Base-by-base conservation (phyloP, 2,888 invertebrate species). In the Ennomos fuscantarius region DNA sequence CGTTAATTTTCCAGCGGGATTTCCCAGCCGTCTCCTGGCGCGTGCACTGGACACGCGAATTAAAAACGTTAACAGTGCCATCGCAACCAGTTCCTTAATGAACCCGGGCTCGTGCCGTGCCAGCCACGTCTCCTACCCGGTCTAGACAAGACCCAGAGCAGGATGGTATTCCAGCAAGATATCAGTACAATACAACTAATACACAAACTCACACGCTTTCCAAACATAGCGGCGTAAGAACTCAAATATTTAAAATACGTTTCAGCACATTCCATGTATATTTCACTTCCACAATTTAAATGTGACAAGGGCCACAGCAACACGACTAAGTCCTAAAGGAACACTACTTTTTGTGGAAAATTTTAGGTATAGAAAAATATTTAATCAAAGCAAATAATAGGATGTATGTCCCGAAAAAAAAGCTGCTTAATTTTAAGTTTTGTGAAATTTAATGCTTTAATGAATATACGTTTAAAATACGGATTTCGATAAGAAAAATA, bases 1-100 rank as follows among this genome's bases (percentile, higher is more conserved):
- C 84, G 87, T 89, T 88, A 90, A 90, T 90, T 91, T 89, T 87
- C 88, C 87, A 88, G 81, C 82, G 88, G 89, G 89, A 91, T 91
- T 92, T 90, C 85, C 88, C 87, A 84, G 82, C 87, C 86, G 86
- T 86, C 84, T 79, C 78, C 69, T 80, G 78, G 81, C 85, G 87
- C 88, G 87, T 91, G 91, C 86, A 80, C 76, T 79, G 85, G 91
- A 91, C 90, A 91, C 89, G 84, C 90, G 89, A 91, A 91, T 90
- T 90, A 90, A 91, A 90, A 90, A 85, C 85, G 86, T 84, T 89
- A 87, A 90, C 90, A 91, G 89, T 86, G 84, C 76, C 83, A 79
- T 76, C 80, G 81, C 86, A 83, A 79, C 80, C 74, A 76, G 82
- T 79, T 85, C 77, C 86, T 86, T 91, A 89, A 89, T 89, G 90